A percentile compares a stretch with the other conserved stretches of the same genome.
Conservation (phyloP, 2,113 vertebrate genomes). For the Elaphurus davidianus region DNA sequence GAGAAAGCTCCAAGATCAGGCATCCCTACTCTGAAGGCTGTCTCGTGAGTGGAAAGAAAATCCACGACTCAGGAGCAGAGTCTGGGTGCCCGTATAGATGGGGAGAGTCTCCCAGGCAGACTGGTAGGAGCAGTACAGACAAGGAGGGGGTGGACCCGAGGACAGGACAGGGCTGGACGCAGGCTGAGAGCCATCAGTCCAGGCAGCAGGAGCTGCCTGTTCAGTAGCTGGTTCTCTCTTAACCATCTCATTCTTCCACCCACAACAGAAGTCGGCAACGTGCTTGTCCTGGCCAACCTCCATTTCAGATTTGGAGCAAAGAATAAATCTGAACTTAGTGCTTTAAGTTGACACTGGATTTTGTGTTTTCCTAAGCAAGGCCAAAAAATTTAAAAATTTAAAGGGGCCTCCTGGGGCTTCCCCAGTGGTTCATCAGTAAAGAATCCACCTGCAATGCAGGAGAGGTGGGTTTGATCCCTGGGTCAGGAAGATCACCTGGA, state of each 20-base stretch:
- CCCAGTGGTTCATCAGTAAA: not conserved
- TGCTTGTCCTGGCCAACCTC: not conserved
- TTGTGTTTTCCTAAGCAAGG: not conserved
- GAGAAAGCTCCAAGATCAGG: not conserved
- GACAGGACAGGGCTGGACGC: not conserved
- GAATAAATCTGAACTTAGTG: not conserved
- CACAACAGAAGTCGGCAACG: not conserved
- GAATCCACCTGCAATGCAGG: not conserved
- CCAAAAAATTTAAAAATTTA: not conserved
- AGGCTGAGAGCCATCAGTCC: not conserved
- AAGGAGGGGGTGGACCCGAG: not conserved
- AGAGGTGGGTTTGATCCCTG: not conserved
- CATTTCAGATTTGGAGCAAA: constrained; percentile 7
- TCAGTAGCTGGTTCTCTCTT: not conserved
- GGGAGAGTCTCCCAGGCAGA: not conserved
- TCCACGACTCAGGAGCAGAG: not conserved
- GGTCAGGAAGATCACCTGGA: not conserved
- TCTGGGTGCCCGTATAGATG: rapidly evolving
- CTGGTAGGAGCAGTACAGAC: rapidly evolving
- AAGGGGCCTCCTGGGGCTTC: not conserved
- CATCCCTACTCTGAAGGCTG: not conserved
- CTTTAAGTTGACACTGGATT: not conserved
- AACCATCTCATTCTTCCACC: not conserved
- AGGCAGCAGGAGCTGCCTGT: not conserved
- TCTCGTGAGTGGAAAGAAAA: not conserved